Conservation (phyloP, 2,888 invertebrate genomes). For the Papilio gigon region DNA sequence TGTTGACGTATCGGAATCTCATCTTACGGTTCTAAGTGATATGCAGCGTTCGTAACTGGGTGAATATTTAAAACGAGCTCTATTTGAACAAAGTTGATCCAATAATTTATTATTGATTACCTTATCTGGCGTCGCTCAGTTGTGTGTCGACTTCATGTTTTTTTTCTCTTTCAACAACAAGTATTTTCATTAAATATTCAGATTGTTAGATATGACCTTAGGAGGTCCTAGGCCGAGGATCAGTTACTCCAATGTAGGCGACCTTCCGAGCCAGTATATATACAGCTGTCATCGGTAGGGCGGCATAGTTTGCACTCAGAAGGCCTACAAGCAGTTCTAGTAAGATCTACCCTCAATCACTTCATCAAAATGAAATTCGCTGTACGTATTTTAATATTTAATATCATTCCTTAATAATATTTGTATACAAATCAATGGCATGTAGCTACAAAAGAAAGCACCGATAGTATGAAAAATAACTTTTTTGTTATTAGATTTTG, state of each 20-base stretch:
- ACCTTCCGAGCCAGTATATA: conserved; percentile 74
- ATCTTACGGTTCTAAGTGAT: not conserved
- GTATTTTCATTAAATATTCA: conserved; percentile 72
- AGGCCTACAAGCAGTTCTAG: conserved; percentile 77
- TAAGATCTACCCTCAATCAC: conserved; percentile 60
- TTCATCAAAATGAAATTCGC: conserved; percentile 75
- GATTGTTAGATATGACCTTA: conserved; percentile 65
- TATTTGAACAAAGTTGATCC: conserved; percentile 43
- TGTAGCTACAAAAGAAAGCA: no score
- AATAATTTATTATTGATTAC: conserved; percentile 56
- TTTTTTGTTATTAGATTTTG: no score
- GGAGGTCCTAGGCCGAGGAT: conserved; percentile 55
- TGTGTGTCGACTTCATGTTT: conserved; percentile 48
- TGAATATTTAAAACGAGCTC: conserved; percentile 18
- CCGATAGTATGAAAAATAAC: no score
- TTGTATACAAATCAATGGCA: conserved; percentile 1
- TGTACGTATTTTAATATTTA: conserved; percentile 60
- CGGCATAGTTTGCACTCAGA: conserved; percentile 75
- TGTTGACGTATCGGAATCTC: not conserved
- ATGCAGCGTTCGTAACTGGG: not conserved
- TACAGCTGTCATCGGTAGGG: conserved; percentile 61
- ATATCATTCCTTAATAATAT: conserved; percentile 24
- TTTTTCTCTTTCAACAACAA: conserved; percentile 60
- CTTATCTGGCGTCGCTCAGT: conserved; percentile 57
- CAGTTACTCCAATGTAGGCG: conserved; percentile 51